These are phyloP conservation scores for Pseudotriccus pelzelni DNA, from an alignment of 2,797 vertebrate species.

Conservation along the genomic window DNA sequence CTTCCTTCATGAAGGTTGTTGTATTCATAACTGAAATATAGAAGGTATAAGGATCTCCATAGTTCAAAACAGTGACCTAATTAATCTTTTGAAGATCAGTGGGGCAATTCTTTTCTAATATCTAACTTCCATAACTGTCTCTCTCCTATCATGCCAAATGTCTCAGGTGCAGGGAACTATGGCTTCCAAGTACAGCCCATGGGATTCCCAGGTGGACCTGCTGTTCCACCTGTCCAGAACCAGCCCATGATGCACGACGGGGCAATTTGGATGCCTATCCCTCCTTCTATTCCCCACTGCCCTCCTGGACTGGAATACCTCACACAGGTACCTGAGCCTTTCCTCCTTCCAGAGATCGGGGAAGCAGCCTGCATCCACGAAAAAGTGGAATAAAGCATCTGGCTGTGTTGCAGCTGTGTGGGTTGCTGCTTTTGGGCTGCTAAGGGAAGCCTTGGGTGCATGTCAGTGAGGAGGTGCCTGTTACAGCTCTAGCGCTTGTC, in stretches of 20 bases:
- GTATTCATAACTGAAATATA: background rate
- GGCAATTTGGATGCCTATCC: constrained; percentile 74
- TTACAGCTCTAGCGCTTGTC: background rate
- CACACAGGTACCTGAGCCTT: constrained; percentile 79
- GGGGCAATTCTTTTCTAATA: background rate
- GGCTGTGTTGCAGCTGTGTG: background rate
- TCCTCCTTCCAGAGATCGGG: background rate
- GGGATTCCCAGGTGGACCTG: background rate
- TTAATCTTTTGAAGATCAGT: background rate
- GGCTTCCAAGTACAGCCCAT: background rate
- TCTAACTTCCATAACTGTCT: background rate
- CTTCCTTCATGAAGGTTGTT: background rate
- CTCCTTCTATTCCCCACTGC: constrained; percentile 78
- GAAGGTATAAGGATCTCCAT: background rate
- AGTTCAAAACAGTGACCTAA: background rate
- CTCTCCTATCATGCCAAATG: background rate
- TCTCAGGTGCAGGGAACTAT: background rate
- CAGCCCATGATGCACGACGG: background rate
- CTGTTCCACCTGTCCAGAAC: background rate
- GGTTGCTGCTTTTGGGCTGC: background rate
- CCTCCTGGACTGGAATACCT: constrained; percentile 92
- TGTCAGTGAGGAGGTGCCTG: background rate
- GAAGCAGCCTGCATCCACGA: background rate
- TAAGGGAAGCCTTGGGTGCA: background rate
- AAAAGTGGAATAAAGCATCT: background rate